Evolutionary conservation across 2,797 vertebrate species (phyloP).

Genomic region (Bradypus variegatus): DNA sequence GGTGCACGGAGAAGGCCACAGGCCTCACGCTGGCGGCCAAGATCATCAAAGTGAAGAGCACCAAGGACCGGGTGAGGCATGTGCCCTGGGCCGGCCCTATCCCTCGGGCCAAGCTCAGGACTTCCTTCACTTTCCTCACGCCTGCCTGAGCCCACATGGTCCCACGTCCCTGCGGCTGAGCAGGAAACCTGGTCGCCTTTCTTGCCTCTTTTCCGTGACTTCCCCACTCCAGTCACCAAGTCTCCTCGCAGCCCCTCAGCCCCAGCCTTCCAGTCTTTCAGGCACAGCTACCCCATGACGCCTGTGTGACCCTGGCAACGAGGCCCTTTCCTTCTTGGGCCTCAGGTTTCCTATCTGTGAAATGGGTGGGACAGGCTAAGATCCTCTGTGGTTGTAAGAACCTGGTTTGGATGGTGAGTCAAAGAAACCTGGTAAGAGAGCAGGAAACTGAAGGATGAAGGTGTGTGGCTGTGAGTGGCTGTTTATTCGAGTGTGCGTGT

Average conservation of each 20-base stretch:
- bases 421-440: background rate
- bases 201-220: background rate
- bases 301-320: background rate
- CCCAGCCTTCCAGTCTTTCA: background rate
- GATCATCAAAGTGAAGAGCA: conserved; percentile 85
- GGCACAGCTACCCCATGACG: background rate
- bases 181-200: background rate
- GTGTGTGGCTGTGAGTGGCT: background rate
- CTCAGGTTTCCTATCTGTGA: background rate
- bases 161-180: background rate
- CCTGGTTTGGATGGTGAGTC: background rate
- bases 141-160: background rate
- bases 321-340: background rate
- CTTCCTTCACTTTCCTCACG: background rate
- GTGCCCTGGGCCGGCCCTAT: background rate
- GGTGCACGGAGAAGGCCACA: conserved; percentile 80
- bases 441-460: background rate
- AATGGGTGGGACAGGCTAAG: background rate
- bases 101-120: background rate
- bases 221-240: background rate
- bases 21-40: conserved; percentile 85
- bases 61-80: conserved; percentile 81
- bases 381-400: background rate
- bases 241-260: background rate
- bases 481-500: background rate